phyloP scores from a whole-genome alignment of 2,797 vertebrate genomes.

The Takifugu ocellatus region DNA sequence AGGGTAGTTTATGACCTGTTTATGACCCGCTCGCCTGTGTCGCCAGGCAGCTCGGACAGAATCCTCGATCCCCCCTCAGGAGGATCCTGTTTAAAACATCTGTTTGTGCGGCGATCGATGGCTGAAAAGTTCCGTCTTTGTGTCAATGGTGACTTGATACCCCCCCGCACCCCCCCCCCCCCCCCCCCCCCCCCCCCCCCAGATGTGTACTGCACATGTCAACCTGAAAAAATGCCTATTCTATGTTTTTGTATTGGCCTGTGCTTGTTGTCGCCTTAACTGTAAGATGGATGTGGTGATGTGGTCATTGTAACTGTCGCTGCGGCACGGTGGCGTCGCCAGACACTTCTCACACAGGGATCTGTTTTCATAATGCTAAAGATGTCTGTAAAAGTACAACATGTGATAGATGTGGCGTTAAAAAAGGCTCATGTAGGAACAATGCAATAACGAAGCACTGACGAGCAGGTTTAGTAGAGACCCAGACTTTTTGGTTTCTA shows the following conservation, averaged over 20 bases:
- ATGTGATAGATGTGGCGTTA: constrained; percentile 31
- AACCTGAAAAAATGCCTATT: constrained; percentile 20
- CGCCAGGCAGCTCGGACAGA: neutral
- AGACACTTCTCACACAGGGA: constrained; percentile 31
- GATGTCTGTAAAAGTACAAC: constrained; percentile 48
- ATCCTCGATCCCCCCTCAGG: constrained; percentile 20
- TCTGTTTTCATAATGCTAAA: constrained; percentile 52
- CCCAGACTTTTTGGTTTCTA: constrained; percentile 14
- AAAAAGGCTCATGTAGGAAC: constrained; percentile 35
- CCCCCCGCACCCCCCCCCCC: neutral
- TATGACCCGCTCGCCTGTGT: neutral
- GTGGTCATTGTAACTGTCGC: constrained; percentile 9
- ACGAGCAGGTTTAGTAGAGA: constrained; percentile 8
- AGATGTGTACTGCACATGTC: constrained; percentile 23
- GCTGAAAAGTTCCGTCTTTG: constrained; percentile 10
- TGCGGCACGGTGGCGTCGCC: neutral
- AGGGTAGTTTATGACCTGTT: constrained; percentile 9
- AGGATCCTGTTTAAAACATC: neutral
- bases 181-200: neutral
- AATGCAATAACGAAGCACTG: constrained; percentile 46
- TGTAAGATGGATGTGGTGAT: constrained; percentile 38
- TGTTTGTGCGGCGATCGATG: constrained; percentile 4
- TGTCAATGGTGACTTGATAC: constrained; percentile 6
- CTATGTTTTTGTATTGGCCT: neutral
- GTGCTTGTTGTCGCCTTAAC: constrained; percentile 40